phyloP scores from a whole-genome alignment of 2,113 vertebrate genomes.

The Agapornis roseicollis region DNA sequence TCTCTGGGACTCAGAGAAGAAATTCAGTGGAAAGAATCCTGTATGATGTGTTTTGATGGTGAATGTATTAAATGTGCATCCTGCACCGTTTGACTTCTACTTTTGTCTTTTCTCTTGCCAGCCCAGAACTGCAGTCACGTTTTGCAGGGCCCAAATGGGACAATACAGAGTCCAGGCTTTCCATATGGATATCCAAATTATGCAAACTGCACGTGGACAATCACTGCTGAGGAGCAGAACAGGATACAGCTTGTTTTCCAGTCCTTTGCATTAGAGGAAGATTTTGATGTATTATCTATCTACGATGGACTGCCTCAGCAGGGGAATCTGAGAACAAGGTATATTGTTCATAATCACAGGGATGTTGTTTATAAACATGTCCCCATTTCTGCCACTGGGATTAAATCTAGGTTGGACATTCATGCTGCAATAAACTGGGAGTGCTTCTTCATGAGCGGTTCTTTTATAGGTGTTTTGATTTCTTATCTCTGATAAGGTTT shows the following conservation, averaged over 20 bases:
- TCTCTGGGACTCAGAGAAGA: not conserved
- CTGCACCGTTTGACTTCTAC: not conserved
- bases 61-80: not conserved
- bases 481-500: not conserved
- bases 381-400: not conserved
- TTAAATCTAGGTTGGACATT: not conserved
- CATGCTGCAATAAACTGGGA: not conserved
- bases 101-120: constrained; percentile 68
- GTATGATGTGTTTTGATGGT: not conserved
- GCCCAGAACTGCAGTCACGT: constrained; percentile 96
- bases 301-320: constrained; percentile 91
- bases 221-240: constrained; percentile 90
- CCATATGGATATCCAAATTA: constrained; percentile 98
- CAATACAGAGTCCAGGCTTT: constrained; percentile 95
- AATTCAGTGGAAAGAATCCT: not conserved
- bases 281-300: constrained; percentile 94
- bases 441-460: not conserved
- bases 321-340: constrained; percentile 91
- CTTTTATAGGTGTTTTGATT: constrained; percentile 26
- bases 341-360: not conserved
- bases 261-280: constrained; percentile 96
- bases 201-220: constrained; percentile 98
- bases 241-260: constrained; percentile 98
- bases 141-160: constrained; percentile 92
- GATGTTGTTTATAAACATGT: not conserved